A percentile compares a stretch with the other conserved stretches of the same genome.
These are phyloP conservation scores for Acanthis flammea DNA, from an alignment of 2,797 vertebrate genomes.

Conservation along the genomic window DNA sequence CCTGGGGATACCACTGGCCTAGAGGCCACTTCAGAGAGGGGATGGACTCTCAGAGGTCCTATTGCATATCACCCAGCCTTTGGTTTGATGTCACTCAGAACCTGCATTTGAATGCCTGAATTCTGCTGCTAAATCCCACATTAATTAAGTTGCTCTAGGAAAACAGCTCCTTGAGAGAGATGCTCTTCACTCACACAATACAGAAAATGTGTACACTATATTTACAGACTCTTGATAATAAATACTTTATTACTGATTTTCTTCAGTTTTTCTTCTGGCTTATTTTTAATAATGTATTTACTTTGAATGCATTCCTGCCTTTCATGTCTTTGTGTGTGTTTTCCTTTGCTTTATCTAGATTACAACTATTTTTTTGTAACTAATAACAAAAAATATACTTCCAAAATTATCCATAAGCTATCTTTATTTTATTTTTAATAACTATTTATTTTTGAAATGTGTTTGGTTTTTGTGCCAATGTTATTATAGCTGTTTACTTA, in stretches of 20 bases:
- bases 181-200: not conserved
- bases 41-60: not conserved
- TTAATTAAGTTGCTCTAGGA: not conserved
- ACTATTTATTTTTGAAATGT: not conserved
- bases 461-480: not conserved
- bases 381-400: not conserved
- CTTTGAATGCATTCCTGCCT: not conserved
- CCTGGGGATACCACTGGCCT: not conserved
- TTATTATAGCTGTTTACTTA: slow-evolving; percentile 8
- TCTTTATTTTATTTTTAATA: not conserved
- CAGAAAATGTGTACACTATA: not conserved
- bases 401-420: not conserved
- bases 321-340: not conserved
- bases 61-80: not conserved
- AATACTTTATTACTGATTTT: not conserved
- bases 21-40: not conserved
- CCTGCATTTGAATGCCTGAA: not conserved
- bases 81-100: not conserved
- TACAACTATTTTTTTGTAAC: not conserved
- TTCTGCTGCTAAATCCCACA: not conserved
- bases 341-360: not conserved
- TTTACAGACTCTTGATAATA: not conserved
- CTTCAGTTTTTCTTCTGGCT: not conserved
- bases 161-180: not conserved
- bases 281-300: not conserved